Evolutionary conservation across 92 coral and sea anemone genomes (phyloP), one percentile per base, ranked within the genome.

Genomic region (Pocillopora grandis): DNA sequence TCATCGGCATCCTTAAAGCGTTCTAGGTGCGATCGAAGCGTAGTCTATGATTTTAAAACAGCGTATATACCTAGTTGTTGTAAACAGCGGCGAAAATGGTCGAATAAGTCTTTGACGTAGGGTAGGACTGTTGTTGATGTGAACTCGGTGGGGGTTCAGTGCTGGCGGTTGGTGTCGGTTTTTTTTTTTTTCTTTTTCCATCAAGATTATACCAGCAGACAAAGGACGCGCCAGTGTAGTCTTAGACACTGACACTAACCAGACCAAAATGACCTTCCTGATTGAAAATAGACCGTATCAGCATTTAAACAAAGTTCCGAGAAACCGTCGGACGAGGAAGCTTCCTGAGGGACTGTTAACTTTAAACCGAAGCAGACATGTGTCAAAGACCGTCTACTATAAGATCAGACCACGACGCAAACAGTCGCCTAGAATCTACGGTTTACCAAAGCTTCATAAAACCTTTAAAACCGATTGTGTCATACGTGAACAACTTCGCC

Each of bases 171-270:
- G 31, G 31, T 27, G 31, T 27, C 31, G 1, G 31, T 27, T 27
- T 27, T 27, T 27, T 27, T 27, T n/a, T 27, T 27, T 27, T 27
- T 27, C 31, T 27, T 27, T 27, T 27, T 27, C 31, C 31, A 27
- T 31, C n/a, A 55, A 27, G 75, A 49, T 35, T 15, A 49, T 33
- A 14, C 73, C 48, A 76, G 90, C 86, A 13, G 86, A 80, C 86
- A 87, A 80, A 76, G 90, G 90, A 27, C 66, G 76, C 56, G 67
- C 87, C 15, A 72, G 86, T 35, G 79, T 82, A 35, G 71, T 82
- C 57, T 23, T 71, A 16, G 71, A 82, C 60, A 19, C 17, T 0
- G 37, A 58, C 17, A 20, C 70, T 7, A 57, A 70, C 37, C 85
- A 58, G 12, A 14, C 21, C 60, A 82, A 72, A 17, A 72, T 59